phyloP scores from a whole-genome alignment of 1,140 invertebrate species.

The Temnothorax longispinosus region DNA sequence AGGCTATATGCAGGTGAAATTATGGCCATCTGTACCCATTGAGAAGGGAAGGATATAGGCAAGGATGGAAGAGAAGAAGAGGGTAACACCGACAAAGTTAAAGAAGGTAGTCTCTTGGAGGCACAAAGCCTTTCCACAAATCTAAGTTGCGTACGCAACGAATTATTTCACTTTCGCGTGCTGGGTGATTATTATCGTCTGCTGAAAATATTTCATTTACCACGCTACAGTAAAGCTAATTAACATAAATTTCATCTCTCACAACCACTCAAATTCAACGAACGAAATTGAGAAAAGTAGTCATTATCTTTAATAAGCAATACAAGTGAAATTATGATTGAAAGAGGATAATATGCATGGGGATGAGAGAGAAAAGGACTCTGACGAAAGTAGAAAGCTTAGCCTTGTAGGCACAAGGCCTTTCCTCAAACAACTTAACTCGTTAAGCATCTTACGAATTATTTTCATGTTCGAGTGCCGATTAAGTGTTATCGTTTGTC shows the following conservation, averaged over 20 bases:
- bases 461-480: neutral
- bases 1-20: constrained; percentile 43
- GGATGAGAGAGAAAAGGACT: neutral
- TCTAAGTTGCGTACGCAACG: constrained; percentile 14
- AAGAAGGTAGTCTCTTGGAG: constrained; percentile 3
- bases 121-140: constrained; percentile 45
- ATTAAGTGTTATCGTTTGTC: neutral
- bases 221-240: neutral
- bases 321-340: constrained; percentile 17
- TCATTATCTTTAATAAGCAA: constrained; percentile 36
- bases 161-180: constrained; percentile 49
- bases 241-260: constrained; percentile 7
- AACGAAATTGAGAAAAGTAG: constrained; percentile 24
- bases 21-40: constrained; percentile 37
- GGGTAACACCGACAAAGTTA: neutral
- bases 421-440: neutral
- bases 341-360: neutral
- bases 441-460: neutral
- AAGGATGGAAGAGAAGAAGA: constrained; percentile 1
- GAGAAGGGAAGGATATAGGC: constrained; percentile 4
- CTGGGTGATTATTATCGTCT: constrained; percentile 27
- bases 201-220: constrained; percentile 11
- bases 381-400: neutral
- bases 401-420: neutral
- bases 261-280: neutral